Percentiles rank a stretch among this genome's conserved stretches.
phyloP scores from a whole-genome alignment of 1,140 invertebrate genomes.

The Hermatobates lingyangjiaoensis region DNA sequence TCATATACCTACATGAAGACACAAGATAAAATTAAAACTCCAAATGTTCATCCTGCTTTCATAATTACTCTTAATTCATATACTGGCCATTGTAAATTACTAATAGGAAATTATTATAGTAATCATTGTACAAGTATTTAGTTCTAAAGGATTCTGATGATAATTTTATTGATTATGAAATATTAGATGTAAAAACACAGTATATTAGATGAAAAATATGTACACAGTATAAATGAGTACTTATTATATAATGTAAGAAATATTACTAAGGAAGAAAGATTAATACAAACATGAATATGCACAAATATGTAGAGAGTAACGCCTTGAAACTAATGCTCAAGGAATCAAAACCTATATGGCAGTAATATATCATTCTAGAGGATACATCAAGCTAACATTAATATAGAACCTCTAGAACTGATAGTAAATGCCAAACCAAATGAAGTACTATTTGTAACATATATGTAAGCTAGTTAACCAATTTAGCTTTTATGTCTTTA shows the following conservation, averaged over 20 bases:
- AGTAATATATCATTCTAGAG: no score
- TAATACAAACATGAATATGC: not conserved
- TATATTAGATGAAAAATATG: not conserved
- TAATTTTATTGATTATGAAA: not conserved
- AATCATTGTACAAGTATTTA: not conserved
- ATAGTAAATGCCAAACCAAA: no score
- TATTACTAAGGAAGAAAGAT: not conserved
- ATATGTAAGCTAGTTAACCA: no score
- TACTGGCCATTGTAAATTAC: not conserved
- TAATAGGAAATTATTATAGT: slow-evolving; percentile 1
- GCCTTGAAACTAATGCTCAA: not conserved
- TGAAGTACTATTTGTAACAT: no score
- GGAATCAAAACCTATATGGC: no score
- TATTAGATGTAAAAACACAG: not conserved
- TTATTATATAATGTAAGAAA: not conserved
- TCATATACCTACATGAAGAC: not conserved
- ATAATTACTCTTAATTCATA: not conserved
- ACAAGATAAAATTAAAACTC: not conserved
- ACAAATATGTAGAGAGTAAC: not conserved
- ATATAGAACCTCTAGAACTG: no score
- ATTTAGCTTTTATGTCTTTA: no score
- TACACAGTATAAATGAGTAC: not conserved
- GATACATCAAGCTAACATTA: no score
- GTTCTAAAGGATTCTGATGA: not conserved
- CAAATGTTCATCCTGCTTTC: not conserved